Evolutionary conservation across 2,888 invertebrate species (phyloP), one percentile per base, ranked within the genome.

Genomic region (Tachina fera): DNA sequence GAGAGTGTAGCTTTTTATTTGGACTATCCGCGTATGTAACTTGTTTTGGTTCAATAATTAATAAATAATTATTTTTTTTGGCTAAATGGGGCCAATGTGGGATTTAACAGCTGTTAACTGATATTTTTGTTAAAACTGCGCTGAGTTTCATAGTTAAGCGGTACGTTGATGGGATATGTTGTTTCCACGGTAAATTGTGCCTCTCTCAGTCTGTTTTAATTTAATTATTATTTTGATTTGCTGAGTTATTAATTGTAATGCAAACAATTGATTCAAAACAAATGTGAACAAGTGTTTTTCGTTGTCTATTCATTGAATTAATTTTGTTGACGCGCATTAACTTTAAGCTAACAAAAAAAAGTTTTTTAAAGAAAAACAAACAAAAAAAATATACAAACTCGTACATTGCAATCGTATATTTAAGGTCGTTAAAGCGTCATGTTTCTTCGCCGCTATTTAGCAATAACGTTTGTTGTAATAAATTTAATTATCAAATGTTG

Each of bases 111-210:
- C 84, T 77, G 65, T 56, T 76, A 31, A 60, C 39, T 53, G 79
- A 43, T 75, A 65, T 63, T 71, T 61, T 75, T 16, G 22, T 74
- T 81, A 43, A 67, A 61, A 13, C 39, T 41, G 49, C 19, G 49
- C 19, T 31, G 76, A 76, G 67, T 45, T 65, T 88, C 89, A 90
- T 89, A 90, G 89, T 88, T 84, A 88, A 90, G 88, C 89, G 89
- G 89, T 88, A 87, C 89, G 88, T 89, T 89, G 88, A 88, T 63
- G 82, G 83, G 87, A 87, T 74, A 86, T 83, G 86, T 82, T 84
- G 84, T 86, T 87, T 87, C 14, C 31, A 65, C 88, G 88, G 86
- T 82, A 72, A 76, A 86, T 53, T 76, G 60, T 85, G 74, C 5
- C 0, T 51, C n/a, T 22, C 22, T 70, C 16, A 71, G 76, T 71